phyloP scores from a whole-genome alignment of 2,113 vertebrate species.

The Clarias batrachus region DNA sequence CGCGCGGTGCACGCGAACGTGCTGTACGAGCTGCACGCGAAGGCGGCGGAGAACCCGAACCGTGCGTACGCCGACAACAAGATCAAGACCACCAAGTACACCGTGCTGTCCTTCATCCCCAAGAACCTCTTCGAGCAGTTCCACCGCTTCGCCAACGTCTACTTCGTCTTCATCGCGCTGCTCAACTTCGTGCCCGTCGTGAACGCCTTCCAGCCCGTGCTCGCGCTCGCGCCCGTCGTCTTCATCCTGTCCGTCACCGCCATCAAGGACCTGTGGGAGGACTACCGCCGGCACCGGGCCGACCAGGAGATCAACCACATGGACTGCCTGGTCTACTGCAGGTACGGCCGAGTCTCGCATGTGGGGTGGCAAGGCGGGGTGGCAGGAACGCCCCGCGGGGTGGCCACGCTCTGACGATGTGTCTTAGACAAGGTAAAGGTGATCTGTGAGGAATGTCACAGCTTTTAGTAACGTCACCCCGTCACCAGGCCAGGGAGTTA shows the following conservation, averaged over 20 bases:
- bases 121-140: constrained; percentile 98
- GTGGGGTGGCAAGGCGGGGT: background rate
- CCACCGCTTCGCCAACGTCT: constrained; percentile 93
- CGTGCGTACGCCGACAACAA: constrained; percentile 81
- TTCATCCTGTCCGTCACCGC: constrained; percentile 95
- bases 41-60: constrained; percentile 69
- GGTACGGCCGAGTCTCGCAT: constrained; percentile 65
- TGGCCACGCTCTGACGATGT: background rate
- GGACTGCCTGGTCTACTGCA: constrained; percentile 92
- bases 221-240: constrained; percentile 89
- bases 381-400: background rate
- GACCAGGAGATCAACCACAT: constrained; percentile 95
- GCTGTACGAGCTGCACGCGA: constrained; percentile 65
- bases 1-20: constrained; percentile 80
- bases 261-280: constrained; percentile 97
- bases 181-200: constrained; percentile 92
- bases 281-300: constrained; percentile 89
- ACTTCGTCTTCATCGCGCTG: constrained; percentile 94
- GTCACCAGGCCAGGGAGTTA: too few species aligned
- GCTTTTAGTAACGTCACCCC: too few species aligned
- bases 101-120: constrained; percentile 89
- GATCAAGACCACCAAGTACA: constrained; percentile 97
- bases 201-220: constrained; percentile 91
- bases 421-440: too few species aligned
- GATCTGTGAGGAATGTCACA: too few species aligned